Base-by-base conservation (phyloP, 1,140 invertebrate genomes). In the Apis mellifera region DNA sequence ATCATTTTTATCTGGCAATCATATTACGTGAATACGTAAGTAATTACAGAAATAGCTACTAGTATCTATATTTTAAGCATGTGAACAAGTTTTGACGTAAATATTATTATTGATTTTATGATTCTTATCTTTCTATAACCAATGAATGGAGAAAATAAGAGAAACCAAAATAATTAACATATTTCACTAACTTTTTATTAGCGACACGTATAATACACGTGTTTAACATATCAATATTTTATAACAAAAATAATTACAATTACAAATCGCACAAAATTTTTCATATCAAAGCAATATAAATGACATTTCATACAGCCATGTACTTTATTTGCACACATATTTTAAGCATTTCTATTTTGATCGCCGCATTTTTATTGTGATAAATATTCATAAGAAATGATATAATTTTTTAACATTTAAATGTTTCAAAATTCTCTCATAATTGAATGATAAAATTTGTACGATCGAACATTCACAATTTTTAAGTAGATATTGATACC, bases 201-300 rank as follows among this genome's bases (percentile, higher is more conserved):
- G 60, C 32, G 76, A 87, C 76, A 83, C 82, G 66, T 83, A 85
- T 83, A 83, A 86, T 83, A 79, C 19, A 81, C 84, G 74, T 57
- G 77, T 55, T 83, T 60, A 55, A 65, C 80, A 79, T 71, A 85
- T 60, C 65, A 32, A 69, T 77, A 55, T 75, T 19, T 26, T 52
- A 76, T 76, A 86, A 80, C 68, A 83, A 83, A 86, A 79, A 87
- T 87, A 87, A 83, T 86, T 86, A 86, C n/a, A 86, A 48, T 76
- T 70, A 72, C 68, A 86, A 83, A 86, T 42, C 69, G 59, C 74
- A 64, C 11, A 74, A 42, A 82, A 82, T 73, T 23, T 71, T 69
- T 77, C 26, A 60, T 78, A 87, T 86, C 76, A 76, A 87, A 86
- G 62, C 42, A 66, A 52, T 62, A 73, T 60, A 84, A 84, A 84